A percentile compares a stretch with the other conserved stretches of the same genome.
Conservation (phyloP, 2,113 vertebrate species). For the Neodon shergylaensis region DNA sequence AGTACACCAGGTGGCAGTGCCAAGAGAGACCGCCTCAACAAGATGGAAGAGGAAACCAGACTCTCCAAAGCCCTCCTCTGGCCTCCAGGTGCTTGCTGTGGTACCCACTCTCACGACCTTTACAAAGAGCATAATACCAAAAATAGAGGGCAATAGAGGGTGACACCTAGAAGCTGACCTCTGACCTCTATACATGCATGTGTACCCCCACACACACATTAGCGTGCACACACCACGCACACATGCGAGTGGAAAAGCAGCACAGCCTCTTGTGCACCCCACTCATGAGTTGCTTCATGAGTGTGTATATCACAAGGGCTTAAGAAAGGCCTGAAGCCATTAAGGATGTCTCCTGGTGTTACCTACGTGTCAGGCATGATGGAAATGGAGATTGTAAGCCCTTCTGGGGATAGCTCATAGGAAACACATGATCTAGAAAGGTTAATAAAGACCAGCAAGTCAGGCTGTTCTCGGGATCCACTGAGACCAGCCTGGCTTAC, state of each 20-base stretch:
- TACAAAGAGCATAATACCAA: not conserved
- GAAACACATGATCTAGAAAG: not conserved
- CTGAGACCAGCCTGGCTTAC: not conserved
- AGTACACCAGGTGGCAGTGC: not conserved
- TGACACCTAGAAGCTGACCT: not conserved
- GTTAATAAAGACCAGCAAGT: not conserved
- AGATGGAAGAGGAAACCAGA: not conserved
- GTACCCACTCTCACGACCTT: no score
- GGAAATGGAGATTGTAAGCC: not conserved
- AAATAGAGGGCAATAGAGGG: no score
- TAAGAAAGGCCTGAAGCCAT: not conserved
- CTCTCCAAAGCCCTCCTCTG: not conserved
- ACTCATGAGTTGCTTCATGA: not conserved
- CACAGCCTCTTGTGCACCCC: not conserved
- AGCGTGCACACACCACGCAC: not conserved
- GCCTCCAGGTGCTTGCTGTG: not conserved
- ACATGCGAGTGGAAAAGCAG: not conserved
- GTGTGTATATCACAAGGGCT: not conserved
- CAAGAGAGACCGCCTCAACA: not conserved
- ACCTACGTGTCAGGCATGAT: not conserved
- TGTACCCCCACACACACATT: not conserved
- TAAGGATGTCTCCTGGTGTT: not conserved
- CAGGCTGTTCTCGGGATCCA: not conserved
- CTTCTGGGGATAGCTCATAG: not conserved
- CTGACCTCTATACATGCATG: not conserved